Conservation (phyloP, 2,113 vertebrate genomes). For the Anser brachyrhynchus region DNA sequence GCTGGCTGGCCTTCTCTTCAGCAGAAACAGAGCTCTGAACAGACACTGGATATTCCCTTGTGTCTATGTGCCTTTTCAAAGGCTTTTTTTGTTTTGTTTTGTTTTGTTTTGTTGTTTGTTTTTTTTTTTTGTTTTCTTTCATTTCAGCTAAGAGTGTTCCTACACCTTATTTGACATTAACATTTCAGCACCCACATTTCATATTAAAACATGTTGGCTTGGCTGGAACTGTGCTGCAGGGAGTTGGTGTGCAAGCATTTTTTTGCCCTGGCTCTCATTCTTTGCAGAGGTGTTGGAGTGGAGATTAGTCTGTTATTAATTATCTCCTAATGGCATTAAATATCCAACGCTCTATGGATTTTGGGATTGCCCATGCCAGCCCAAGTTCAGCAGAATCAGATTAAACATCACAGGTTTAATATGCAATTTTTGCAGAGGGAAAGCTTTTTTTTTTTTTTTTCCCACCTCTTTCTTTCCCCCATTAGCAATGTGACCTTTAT, state of each 20-base stretch:
- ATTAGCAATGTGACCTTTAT: conserved; percentile 10
- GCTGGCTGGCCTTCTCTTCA: neutral
- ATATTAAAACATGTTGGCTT: neutral
- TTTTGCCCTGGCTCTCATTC: neutral
- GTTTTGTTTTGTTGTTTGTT: neutral
- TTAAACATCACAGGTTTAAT: conserved; percentile 22
- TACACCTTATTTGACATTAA: neutral
- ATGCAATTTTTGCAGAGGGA: conserved; percentile 1
- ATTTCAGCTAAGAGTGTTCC: neutral
- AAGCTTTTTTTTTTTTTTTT: neutral
- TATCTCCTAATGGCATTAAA: conserved; percentile 56
- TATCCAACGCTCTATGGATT: neutral
- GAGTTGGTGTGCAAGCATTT: neutral
- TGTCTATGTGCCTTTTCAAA: neutral
- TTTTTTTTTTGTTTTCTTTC: neutral
- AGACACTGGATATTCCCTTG: neutral
- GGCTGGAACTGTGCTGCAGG: neutral
- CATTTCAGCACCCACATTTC: conserved; percentile 3
- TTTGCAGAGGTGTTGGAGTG: neutral
- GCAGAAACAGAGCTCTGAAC: neutral
- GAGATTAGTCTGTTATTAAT: conserved; percentile 48
- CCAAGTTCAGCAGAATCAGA: conserved; percentile 18
- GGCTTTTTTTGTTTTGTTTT: neutral
- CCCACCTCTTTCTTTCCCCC: neutral
- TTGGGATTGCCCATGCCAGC: neutral